Conservation (phyloP, 2,888 invertebrate genomes). For the Adineta ricciae region DNA sequence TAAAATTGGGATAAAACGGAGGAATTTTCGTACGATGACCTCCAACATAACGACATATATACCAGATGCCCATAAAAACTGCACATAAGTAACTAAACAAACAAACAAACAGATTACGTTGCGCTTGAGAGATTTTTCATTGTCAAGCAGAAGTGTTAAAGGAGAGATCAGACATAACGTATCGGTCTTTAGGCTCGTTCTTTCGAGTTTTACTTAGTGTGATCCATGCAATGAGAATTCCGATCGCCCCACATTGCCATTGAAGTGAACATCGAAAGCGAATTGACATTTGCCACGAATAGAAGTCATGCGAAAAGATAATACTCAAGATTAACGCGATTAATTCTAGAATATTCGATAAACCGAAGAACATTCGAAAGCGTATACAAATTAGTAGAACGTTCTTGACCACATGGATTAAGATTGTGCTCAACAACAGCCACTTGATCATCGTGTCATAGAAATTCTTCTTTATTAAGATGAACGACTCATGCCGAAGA, state of each 20-base stretch:
- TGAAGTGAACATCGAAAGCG: conserved; percentile 16
- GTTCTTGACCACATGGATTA: background rate
- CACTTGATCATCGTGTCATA: background rate
- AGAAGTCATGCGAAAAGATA: background rate
- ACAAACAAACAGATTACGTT: background rate
- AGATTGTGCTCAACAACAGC: background rate
- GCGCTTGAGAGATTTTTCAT: no score
- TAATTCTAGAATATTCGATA: background rate
- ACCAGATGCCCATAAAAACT: background rate
- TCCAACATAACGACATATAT: background rate
- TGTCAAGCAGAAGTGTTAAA: no score
- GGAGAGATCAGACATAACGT: no score
- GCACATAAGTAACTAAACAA: background rate
- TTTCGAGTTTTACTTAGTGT: background rate
- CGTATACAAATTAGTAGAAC: background rate
- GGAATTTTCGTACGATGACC: background rate
- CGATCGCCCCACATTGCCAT: background rate
- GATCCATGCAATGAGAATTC: background rate
- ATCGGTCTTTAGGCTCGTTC: no score
- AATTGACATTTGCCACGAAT: conserved; percentile 6
- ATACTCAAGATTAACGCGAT: background rate
- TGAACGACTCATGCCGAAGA: background rate
- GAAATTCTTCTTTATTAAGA: background rate
- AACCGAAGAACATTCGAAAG: background rate
- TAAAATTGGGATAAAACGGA: background rate